A percentile compares a stretch with the other conserved stretches of the same genome.
These are phyloP conservation scores for Luperina nickerlii DNA, from an alignment of 2,888 invertebrate genomes.

Conservation along the genomic window DNA sequence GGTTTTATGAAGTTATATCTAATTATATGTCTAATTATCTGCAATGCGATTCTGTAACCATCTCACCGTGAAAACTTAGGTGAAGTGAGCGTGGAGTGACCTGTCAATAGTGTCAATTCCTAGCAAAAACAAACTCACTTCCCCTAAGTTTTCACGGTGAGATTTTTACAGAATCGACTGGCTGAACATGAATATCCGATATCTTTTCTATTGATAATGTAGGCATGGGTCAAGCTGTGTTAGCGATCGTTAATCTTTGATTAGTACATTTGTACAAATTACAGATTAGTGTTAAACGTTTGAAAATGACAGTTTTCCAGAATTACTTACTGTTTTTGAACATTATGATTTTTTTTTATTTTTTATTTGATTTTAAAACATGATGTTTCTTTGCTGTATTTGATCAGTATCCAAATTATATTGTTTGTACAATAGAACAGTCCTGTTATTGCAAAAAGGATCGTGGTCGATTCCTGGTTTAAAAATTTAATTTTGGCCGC, in stretches of 20 bases:
- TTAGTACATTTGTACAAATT: constrained; percentile 3
- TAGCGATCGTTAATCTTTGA: not conserved
- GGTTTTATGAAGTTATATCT: not conserved
- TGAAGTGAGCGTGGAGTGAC: no score
- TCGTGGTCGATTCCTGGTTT: not conserved
- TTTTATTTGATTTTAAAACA: not conserved
- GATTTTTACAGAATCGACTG: no score
- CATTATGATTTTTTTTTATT: no score
- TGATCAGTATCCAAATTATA: not conserved
- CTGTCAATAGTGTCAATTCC: no score
- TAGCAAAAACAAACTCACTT: no score
- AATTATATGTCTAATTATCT: constrained; percentile 19
- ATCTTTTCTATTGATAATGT: constrained; percentile 6
- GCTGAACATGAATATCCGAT: constrained; percentile 5
- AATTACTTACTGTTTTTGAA: not conserved
- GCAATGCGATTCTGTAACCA: no score
- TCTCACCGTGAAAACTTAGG: no score
- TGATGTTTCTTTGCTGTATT: not conserved
- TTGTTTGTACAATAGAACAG: not conserved
- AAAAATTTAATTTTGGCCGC: not conserved
- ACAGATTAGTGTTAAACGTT: not conserved
- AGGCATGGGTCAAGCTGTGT: constrained; percentile 9
- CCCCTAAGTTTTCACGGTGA: no score
- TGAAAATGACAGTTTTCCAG: not conserved
- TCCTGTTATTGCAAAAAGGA: not conserved